Conservation (phyloP, 1,140 invertebrate species). For the Calephelis nemesis region DNA sequence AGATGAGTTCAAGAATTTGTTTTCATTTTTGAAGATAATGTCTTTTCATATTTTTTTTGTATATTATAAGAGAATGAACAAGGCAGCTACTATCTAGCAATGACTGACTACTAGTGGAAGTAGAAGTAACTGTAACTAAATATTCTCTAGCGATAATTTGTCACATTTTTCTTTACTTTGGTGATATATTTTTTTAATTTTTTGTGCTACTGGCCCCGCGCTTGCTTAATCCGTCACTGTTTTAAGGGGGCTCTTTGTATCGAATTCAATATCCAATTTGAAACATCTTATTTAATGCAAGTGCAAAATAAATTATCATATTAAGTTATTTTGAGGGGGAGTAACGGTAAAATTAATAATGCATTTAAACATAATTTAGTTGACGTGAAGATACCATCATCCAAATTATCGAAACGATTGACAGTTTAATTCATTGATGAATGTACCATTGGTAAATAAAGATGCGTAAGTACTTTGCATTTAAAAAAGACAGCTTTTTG, state of each 20-base stretch:
- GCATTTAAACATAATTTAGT: constrained; percentile 32
- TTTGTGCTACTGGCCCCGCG: no score
- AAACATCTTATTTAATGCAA: constrained; percentile 33
- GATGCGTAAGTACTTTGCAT: background rate
- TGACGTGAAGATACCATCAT: constrained; percentile 20
- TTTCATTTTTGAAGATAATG: no score
- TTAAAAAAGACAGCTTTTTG: background rate
- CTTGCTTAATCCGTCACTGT: no score
- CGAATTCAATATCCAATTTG: constrained; percentile 14
- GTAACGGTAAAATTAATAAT: constrained; percentile 39
- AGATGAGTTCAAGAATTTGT: no score
- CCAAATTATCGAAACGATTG: constrained; percentile 22
- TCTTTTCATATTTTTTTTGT: no score
- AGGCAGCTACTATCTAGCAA: no score
- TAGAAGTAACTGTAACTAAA: no score
- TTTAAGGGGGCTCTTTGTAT: constrained; percentile 5
- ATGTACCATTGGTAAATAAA: constrained; percentile 4
- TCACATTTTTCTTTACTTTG: no score
- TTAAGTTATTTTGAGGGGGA: constrained; percentile 44
- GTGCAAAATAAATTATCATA: constrained; percentile 36
- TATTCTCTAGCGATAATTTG: no score
- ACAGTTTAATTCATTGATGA: constrained; percentile 23
- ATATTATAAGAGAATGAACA: no score
- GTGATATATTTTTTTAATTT: no score
- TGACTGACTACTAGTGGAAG: no score